Percentiles rank a stretch among this genome's conserved stretches.
Evolutionary conservation across 2,888 invertebrate species (phyloP).

Genomic region (Scelioninae gen. 1): DNA sequence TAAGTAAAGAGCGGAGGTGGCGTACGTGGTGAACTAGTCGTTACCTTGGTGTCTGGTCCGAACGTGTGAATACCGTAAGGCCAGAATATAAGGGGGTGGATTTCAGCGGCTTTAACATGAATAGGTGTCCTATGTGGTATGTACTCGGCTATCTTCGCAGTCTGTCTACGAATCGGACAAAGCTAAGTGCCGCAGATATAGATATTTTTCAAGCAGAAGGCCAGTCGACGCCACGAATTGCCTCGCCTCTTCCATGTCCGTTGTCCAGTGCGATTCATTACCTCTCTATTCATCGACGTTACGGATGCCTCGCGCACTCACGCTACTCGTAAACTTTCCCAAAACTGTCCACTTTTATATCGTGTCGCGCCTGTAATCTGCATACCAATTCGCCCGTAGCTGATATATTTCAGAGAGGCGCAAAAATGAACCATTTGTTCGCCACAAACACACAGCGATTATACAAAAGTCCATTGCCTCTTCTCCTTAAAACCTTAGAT

Average conservation of each 20-base stretch:
- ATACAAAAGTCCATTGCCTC: slow-evolving; percentile 25
- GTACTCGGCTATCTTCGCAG: slow-evolving; percentile 66
- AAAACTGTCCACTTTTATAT: slow-evolving; percentile 65
- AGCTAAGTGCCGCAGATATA: slow-evolving; percentile 72
- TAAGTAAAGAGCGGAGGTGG: slow-evolving; percentile 72
- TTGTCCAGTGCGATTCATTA: slow-evolving; percentile 84
- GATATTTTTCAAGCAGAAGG: slow-evolving; percentile 80
- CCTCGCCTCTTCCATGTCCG: slow-evolving; percentile 84
- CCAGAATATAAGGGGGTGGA: slow-evolving; percentile 74
- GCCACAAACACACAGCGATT: slow-evolving; percentile 34
- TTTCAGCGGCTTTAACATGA: slow-evolving; percentile 75
- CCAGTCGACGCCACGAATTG: slow-evolving; percentile 78
- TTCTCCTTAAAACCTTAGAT: slow-evolving; percentile 19
- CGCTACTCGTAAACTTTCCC: slow-evolving; percentile 65
- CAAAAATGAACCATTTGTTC: slow-evolving; percentile 54
- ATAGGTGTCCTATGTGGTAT: slow-evolving; percentile 71
- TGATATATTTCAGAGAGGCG: slow-evolving; percentile 33
- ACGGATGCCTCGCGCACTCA: slow-evolving; percentile 75
- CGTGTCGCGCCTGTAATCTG: slow-evolving; percentile 39
- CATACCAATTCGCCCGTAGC: slow-evolving; percentile 46
- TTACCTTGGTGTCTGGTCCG: slow-evolving; percentile 70
- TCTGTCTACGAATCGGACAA: slow-evolving; percentile 67
- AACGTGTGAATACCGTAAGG: slow-evolving; percentile 74
- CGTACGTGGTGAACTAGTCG: slow-evolving; percentile 70
- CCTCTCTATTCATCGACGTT: slow-evolving; percentile 84